A percentile compares a stretch with the other conserved stretches of the same genome.
Evolutionary conservation across 2,113 vertebrate genomes (phyloP).

Genomic region (Neogobius melanostomus): DNA sequence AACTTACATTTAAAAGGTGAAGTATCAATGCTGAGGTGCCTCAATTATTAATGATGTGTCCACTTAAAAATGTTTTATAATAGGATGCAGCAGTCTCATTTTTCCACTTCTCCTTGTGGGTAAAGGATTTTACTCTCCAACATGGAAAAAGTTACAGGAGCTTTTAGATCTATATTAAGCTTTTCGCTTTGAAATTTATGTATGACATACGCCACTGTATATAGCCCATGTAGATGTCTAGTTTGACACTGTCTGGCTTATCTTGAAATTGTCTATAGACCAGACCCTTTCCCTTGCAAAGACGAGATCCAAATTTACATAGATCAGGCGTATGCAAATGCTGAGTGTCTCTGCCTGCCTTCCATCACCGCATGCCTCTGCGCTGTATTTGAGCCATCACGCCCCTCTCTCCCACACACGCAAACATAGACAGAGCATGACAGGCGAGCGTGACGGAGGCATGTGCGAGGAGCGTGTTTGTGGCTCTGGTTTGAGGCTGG

Average conservation of each 20-base stretch:
- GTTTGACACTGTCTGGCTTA: conserved; percentile 5
- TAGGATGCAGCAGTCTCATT: too few species aligned
- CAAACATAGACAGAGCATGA: conserved; percentile 17
- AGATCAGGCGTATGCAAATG: conserved; percentile 9
- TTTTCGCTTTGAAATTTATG: background rate
- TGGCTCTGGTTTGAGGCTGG: conserved; percentile 7
- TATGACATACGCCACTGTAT: background rate
- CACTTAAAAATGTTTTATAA: too few species aligned
- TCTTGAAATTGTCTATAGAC: background rate
- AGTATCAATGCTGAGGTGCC: too few species aligned
- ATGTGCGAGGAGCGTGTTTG: conserved; percentile 24
- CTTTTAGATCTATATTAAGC: background rate
- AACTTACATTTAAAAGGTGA: too few species aligned
- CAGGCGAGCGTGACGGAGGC: conserved; percentile 28
- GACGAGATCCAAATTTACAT: conserved; percentile 3
- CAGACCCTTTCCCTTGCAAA: background rate
- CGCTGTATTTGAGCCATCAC: conserved; percentile 23
- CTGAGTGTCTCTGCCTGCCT: conserved; percentile 24
- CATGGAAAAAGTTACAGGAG: too few species aligned
- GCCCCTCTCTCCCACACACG: conserved; percentile 15
- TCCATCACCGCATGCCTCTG: conserved; percentile 29
- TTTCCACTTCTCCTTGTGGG: too few species aligned
- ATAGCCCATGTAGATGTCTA: background rate
- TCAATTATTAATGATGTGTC: too few species aligned
- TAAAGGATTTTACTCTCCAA: too few species aligned